Conservation (phyloP, 2,888 invertebrate genomes). For the Teleogryllus oceanicus region DNA sequence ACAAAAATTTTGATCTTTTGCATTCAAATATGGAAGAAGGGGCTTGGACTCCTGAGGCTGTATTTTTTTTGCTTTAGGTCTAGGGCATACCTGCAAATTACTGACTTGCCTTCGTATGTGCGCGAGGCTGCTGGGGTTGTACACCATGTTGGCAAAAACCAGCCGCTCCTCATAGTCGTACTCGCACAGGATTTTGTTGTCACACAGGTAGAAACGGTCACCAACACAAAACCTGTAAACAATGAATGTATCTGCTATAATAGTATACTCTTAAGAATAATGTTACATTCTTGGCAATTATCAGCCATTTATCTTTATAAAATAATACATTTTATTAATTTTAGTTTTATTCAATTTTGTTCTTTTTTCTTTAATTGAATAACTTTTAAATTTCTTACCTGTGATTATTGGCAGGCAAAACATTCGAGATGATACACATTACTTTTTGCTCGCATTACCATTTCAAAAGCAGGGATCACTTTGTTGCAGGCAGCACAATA, state of each 20-base stretch:
- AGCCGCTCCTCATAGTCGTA: constrained; percentile 90
- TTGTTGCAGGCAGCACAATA: constrained; percentile 90
- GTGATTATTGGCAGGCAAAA: constrained; percentile 89
- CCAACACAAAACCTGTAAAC: constrained; percentile 84
- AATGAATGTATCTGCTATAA: neutral
- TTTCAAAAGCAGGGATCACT: constrained; percentile 90
- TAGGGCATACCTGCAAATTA: constrained; percentile 53
- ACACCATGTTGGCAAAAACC: constrained; percentile 85
- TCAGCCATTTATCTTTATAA: no score
- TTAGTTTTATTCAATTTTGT: no score
- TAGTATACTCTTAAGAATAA: no score
- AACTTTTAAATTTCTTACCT: constrained; percentile 59
- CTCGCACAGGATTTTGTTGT: constrained; percentile 91
- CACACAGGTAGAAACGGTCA: constrained; percentile 87
- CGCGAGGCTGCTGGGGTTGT: constrained; percentile 79
- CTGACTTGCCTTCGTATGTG: constrained; percentile 82
- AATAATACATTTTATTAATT: no score
- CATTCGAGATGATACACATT: constrained; percentile 93
- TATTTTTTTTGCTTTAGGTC: constrained; percentile 26
- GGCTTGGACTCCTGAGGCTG: neutral
- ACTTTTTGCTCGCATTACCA: constrained; percentile 90
- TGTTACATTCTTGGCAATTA: no score
- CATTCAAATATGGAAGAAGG: no score
- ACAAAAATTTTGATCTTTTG: no score
- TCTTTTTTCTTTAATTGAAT: neutral